These are phyloP conservation scores for Lepus townsendii DNA, from an alignment of 2,797 vertebrate genomes.

Conservation along the genomic window DNA sequence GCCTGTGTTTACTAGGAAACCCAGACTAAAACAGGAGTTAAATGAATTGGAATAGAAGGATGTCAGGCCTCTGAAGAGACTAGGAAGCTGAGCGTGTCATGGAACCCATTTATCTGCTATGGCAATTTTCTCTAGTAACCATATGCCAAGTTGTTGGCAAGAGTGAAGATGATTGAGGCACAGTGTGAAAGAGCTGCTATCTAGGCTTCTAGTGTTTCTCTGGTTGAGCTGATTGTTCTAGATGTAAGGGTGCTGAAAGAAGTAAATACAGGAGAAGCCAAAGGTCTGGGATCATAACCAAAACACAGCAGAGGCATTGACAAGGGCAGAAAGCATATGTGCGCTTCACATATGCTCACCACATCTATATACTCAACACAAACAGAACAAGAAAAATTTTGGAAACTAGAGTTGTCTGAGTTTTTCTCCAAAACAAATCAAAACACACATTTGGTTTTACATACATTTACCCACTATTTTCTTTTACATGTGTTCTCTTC, in stretches of 20 bases:
- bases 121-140: not conserved
- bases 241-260: not conserved
- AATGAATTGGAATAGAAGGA: not conserved
- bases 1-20: not conserved
- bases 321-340: not conserved
- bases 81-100: not conserved
- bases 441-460: not conserved
- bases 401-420: not conserved
- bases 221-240: not conserved
- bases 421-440: not conserved
- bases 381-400: not conserved
- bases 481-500: not conserved
- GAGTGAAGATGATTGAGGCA: not conserved
- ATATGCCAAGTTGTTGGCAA: not conserved
- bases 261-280: not conserved
- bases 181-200: not conserved
- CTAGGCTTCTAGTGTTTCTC: not conserved
- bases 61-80: not conserved
- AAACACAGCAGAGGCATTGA: not conserved
- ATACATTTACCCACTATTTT: not conserved
- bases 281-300: not conserved
- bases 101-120: too few relatives aligned
- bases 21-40: not conserved
- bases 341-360: too few relatives aligned
- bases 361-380: not conserved